Evolutionary conservation across 2,888 invertebrate genomes (phyloP).

Genomic region (Pristionchus fissidentatus): DNA sequence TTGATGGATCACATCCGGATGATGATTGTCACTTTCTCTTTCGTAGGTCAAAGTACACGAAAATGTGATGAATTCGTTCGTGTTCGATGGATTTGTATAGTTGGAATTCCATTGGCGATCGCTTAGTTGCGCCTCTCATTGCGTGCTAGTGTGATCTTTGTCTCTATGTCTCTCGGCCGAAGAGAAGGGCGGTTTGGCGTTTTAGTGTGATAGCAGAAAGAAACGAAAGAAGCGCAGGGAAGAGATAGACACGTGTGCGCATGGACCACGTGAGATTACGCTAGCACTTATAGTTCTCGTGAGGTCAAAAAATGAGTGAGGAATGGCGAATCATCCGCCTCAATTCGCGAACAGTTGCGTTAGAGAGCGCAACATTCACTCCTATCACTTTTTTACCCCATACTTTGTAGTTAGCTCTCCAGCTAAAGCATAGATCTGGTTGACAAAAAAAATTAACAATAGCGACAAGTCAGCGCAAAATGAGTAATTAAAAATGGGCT

Average conservation of each 20-base stretch:
- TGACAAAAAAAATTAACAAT: no score
- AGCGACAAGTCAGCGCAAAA: no score
- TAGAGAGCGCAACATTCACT: no score
- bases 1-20: no score
- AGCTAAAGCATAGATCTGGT: no score
- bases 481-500: no score
- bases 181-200: not conserved
- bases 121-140: not conserved
- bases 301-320: not conserved
- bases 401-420: no score
- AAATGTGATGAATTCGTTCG: not conserved
- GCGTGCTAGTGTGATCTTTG: constrained; percentile 16
- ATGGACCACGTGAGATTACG: not conserved
- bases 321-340: not conserved
- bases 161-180: not conserved
- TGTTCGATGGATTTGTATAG: not conserved
- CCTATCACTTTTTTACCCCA: no score
- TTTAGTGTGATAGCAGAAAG: constrained; percentile 27
- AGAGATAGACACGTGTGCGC: not conserved
- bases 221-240: no score
- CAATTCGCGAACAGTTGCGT: no score
- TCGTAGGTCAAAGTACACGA: not conserved
- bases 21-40: no score
- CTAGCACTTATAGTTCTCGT: not conserved
- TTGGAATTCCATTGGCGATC: not conserved